phyloP scores from a whole-genome alignment of 2,113 vertebrate species.

The Grus americana region DNA sequence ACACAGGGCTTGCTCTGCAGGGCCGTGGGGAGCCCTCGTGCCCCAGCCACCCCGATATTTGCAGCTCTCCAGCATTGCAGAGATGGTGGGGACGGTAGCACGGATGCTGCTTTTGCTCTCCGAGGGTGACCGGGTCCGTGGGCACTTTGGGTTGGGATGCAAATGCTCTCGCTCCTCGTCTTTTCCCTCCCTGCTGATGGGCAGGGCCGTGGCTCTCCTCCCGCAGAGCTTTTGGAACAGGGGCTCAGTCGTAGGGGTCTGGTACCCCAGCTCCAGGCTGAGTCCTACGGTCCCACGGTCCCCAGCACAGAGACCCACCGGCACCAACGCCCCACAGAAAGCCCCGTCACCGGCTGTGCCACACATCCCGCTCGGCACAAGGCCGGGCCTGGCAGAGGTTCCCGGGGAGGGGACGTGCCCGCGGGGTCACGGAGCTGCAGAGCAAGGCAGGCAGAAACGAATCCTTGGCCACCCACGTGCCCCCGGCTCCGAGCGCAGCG shows the following conservation, averaged over 20 bases:
- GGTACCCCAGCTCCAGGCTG: not conserved
- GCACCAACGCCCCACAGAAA: accelerated
- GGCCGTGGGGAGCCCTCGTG: not conserved
- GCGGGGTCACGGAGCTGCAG: not conserved
- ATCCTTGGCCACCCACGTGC: accelerated
- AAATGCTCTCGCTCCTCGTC: accelerated
- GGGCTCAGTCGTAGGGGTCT: accelerated
- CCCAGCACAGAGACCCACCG: not conserved
- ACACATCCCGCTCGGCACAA: accelerated
- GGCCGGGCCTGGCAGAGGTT: not conserved
- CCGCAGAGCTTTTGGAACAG: not conserved
- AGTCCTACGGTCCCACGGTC: accelerated
- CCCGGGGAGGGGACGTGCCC: accelerated
- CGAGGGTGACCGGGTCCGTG: accelerated
- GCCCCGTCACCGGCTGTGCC: accelerated
- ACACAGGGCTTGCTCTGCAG: constrained; percentile 54
- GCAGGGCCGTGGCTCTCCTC: not conserved
- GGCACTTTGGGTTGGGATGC: not conserved
- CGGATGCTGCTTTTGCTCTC: accelerated
- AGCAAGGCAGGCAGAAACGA: accelerated
- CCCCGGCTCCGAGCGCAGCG: accelerated
- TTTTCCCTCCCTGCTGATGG: not conserved
- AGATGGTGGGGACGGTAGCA: accelerated
- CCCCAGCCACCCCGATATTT: not conserved
- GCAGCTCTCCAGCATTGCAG: accelerated